Evolutionary conservation across 1,140 invertebrate genomes (phyloP).

Genomic region (Phymorhynchus buccinoides): DNA sequence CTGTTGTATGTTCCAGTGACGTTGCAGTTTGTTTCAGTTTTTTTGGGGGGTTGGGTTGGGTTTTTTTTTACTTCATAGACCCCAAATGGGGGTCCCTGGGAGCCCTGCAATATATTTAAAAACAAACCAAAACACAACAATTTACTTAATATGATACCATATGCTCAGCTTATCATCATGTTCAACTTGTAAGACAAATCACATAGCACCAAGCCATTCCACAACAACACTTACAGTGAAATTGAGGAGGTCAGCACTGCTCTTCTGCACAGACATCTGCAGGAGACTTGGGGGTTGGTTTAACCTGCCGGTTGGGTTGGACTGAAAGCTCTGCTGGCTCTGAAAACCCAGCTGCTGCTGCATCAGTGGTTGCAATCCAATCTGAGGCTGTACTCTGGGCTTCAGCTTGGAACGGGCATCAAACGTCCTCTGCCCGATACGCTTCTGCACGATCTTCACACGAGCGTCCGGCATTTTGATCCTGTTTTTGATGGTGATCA

Average conservation of each 20-base stretch:
- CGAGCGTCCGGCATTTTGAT: conserved; percentile 47
- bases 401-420: conserved; percentile 48
- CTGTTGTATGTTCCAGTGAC: too few relatives aligned
- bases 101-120: too few relatives aligned
- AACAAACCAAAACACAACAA: too few relatives aligned
- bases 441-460: conserved; percentile 47
- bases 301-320: background rate
- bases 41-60: too few relatives aligned
- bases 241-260: background rate
- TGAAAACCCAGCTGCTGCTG: background rate
- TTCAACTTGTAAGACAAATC: too few relatives aligned
- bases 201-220: too few relatives aligned
- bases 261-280: background rate
- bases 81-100: too few relatives aligned
- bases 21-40: too few relatives aligned
- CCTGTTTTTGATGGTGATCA: conserved; percentile 51
- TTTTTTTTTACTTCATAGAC: too few relatives aligned
- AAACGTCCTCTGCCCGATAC: conserved; percentile 46
- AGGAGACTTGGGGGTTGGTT: background rate
- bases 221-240: background rate
- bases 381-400: background rate
- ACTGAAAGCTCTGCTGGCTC: background rate
- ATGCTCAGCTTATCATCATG: too few relatives aligned
- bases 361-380: background rate
- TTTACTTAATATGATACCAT: too few relatives aligned